Percentiles rank a stretch among this genome's conserved stretches.
phyloP scores from a whole-genome alignment of 1,140 invertebrate genomes.

The Xylocopa sonorina region DNA sequence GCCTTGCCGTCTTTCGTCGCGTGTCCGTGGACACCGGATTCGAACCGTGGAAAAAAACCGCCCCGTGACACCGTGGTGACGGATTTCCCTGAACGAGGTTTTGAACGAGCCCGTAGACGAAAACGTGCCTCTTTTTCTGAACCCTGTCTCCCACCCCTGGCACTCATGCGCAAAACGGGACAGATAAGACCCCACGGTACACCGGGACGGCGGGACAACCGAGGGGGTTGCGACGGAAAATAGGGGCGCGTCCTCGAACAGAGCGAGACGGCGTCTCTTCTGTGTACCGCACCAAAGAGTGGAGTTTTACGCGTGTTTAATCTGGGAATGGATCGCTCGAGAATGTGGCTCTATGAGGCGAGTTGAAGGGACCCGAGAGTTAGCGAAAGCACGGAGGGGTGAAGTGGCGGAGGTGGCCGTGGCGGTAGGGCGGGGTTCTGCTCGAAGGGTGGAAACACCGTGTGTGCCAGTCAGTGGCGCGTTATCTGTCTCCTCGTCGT shows the following conservation, averaged over 20 bases:
- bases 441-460: constrained; percentile 19
- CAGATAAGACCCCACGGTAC: constrained; percentile 52
- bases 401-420: constrained; percentile 4
- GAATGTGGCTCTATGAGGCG: constrained; percentile 72
- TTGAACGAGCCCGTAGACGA: constrained; percentile 62
- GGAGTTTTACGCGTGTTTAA: constrained; percentile 80
- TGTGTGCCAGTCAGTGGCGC: constrained; percentile 11
- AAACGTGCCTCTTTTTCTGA: constrained; percentile 64
- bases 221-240: neutral
- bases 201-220: neutral
- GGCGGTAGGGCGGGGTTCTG: constrained; percentile 11
- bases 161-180: constrained; percentile 51
- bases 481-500: constrained; percentile 38
- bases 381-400: constrained; percentile 55
- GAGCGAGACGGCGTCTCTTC: constrained; percentile 64
- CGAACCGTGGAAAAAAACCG: no score
- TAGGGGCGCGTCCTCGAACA: constrained; percentile 19
- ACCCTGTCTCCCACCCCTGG: constrained; percentile 56
- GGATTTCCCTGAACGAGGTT: constrained; percentile 50
- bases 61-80: constrained; percentile 27
- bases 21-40: constrained; percentile 13
- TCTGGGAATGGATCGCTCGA: constrained; percentile 80
- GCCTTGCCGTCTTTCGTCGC: neutral
- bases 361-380: constrained; percentile 63
- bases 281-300: constrained; percentile 71